Evolutionary conservation across 1,140 invertebrate species (phyloP), one percentile per base, ranked within the genome.

Genomic region (Procambarus virginalis): DNA sequence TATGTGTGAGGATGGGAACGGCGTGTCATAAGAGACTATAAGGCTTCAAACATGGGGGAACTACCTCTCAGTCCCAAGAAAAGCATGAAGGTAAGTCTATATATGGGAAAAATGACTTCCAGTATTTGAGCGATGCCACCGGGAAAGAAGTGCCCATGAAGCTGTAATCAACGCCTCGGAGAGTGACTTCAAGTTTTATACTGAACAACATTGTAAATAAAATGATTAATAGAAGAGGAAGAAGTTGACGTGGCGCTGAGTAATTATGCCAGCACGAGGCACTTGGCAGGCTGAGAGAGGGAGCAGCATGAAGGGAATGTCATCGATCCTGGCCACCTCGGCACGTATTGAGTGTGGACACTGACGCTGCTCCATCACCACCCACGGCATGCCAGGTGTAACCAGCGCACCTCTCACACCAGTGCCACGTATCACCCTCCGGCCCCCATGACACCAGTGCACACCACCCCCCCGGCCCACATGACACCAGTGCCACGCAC

Each of bases 41-140:
- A 73, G 68, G 68, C n/a, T 73, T 34, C 34, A 77, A 77, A 55
- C 55, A 86, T 86, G 84, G 84, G 84, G 51, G 84, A 86, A 86
- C 34, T 86, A 77, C 84, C 84, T 58, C 49, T 86, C 55, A 86
- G 84, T 60, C 84, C 84, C 2, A 86, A 78, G 84, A 86, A 78
- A 86, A 86, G 49, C 49, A 86, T 77, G 84, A 86, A 86, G 84
- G 84, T 86, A 78, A 86, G 84, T 22, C 20, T 51, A 51, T 46
- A 20, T 78, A 49, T 3, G 49, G 46, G 49, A 78, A 55, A 48
- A 55, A 49, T 78, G 49, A 49, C 20, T 49, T 6, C n/a, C n/a
- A n/a, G n/a, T n/a, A n/a, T n/a, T n/a, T n/a, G n/a, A n/a, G n/a
- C n/a, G n/a, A n/a, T n/a, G n/a, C n/a, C n/a, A n/a, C n/a, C n/a